Base-by-base conservation (phyloP, 2,888 invertebrate species). In the Chymomyza caudatula region DNA sequence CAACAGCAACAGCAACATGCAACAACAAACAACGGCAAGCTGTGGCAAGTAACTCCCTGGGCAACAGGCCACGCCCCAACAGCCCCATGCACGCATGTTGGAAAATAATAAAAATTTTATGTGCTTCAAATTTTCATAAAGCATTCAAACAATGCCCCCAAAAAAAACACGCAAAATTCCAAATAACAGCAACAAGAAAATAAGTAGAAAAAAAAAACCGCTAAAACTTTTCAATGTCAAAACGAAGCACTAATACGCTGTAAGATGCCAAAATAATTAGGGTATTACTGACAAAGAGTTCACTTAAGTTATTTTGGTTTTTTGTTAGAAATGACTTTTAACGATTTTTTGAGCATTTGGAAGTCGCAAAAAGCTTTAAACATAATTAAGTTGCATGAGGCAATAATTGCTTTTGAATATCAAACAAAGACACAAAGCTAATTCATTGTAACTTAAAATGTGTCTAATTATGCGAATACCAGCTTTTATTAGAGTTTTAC, bases 41-140 rank as follows among this genome's bases (percentile, higher is more conserved):
- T 67, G 74, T 67, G 71, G 61, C 65, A 62, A 62, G 64, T 55
- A 59, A 69, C 66, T 58, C 57, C 44, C 51, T 47, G 44, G 59
- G 52, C 54, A 47, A 61, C 29, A 37, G 29, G 25, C 19, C 43
- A 11, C 59, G 29, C 49, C 58, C 47, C 43, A 59, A 42, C 51
- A 51, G 59, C 53, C n/a, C 59, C 56, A 42, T 63, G 6, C 63
- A 55, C 23, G 25, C 29, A 76, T 67, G 76, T 71, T 76, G 69
- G 69, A 65, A 67, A 65, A 73, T 67, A 75, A 83, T 79, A 82
- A 77, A 74, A 79, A 63, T 82, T 72, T 79, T 54, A 78, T 79
- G 77, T 82, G 77, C 80, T 77, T 77, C 67, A 82, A 79, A 79
- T 77, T 65, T 82, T 74, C 68, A 79, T 79, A 73, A 73, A 74